Percentiles rank a stretch among this genome's conserved stretches.
These are phyloP conservation scores for Elachura formosa DNA, from an alignment of 2,113 vertebrate species.

Conservation along the genomic window DNA sequence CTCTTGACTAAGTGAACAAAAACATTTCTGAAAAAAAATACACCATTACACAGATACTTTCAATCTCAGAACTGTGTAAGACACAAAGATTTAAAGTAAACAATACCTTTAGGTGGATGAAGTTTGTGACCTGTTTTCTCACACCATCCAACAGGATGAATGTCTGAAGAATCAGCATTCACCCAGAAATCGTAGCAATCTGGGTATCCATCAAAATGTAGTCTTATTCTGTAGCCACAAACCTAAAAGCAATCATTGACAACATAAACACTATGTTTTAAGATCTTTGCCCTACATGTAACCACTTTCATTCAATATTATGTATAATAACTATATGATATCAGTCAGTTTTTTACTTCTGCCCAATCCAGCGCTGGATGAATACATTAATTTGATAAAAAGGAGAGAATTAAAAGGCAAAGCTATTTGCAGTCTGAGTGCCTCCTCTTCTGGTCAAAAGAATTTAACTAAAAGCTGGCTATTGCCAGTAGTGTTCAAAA, in stretches of 20 bases:
- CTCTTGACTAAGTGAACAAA: background rate
- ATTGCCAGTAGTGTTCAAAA: background rate
- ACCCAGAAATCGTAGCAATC: slow-evolving; percentile 88
- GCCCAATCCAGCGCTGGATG: background rate
- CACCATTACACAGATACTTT: background rate
- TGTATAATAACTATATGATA: background rate
- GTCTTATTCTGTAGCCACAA: slow-evolving; percentile 80
- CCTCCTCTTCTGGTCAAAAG: background rate
- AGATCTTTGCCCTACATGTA: background rate
- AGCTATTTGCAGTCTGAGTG: background rate
- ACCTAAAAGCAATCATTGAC: slow-evolving; percentile 66
- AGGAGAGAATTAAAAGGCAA: background rate
- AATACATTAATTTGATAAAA: background rate
- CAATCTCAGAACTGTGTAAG: background rate
- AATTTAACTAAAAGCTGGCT: background rate
- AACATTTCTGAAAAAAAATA: background rate
- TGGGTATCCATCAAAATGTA: slow-evolving; percentile 83
- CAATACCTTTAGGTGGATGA: slow-evolving; percentile 82
- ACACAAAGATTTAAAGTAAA: background rate
- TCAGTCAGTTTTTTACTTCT: background rate
- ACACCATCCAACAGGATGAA: slow-evolving; percentile 85
- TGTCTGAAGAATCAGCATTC: slow-evolving; percentile 81
- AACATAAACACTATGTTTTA: background rate
- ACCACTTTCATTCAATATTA: background rate
- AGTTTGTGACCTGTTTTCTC: slow-evolving; percentile 86